Conservation (phyloP, 2,888 invertebrate species). For the Drosophila subsilvestris region DNA sequence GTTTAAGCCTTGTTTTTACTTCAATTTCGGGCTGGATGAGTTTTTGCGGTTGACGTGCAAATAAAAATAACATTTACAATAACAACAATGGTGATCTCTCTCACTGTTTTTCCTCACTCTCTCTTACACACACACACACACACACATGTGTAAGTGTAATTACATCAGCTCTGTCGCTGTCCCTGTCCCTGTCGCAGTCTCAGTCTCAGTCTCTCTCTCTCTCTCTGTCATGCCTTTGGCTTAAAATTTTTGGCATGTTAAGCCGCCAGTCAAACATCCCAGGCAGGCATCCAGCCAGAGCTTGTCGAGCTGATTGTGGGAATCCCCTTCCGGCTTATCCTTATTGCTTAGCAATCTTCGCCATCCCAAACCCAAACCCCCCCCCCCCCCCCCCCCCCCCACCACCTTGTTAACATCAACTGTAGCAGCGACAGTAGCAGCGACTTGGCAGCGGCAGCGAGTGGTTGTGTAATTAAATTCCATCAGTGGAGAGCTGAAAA, state of each 20-base stretch:
- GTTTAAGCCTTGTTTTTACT: constrained; percentile 76
- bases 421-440: too few species aligned
- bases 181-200: too few species aligned
- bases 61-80: constrained; percentile 69
- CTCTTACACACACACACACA: constrained; percentile 22
- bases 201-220: neutral
- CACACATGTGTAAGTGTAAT: constrained; percentile 34
- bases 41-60: constrained; percentile 66
- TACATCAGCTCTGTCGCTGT: constrained; percentile 3
- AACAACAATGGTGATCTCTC: constrained; percentile 53
- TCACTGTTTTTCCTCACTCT: neutral
- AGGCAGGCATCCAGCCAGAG: neutral
- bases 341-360: constrained; percentile 42
- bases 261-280: constrained; percentile 17
- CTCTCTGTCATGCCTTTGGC: constrained; percentile 34
- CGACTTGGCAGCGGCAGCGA: too few species aligned
- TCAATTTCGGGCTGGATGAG: constrained; percentile 62
- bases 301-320: constrained; percentile 26
- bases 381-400: neutral
- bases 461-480: constrained; percentile 51
- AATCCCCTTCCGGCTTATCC: constrained; percentile 38
- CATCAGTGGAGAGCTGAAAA: constrained; percentile 25
- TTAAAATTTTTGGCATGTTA: constrained; percentile 39
- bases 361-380: neutral
- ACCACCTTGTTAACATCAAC: too few species aligned